Conservation (phyloP, 2,797 vertebrate genomes). For the Loriculus beryllinus region DNA sequence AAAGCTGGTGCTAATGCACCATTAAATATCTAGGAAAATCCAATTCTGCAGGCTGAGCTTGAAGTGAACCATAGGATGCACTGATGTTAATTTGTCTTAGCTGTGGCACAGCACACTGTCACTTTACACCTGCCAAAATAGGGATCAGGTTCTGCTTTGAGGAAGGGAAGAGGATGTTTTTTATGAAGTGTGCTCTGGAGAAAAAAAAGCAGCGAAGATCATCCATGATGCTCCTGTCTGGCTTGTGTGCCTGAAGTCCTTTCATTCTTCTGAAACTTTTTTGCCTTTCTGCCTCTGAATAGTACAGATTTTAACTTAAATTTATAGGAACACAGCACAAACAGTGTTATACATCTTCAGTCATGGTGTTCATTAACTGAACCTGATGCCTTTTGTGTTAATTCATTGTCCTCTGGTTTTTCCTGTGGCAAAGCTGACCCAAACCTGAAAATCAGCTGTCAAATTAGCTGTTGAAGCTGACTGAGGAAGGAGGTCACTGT, state of each 20-base stretch:
- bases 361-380: background rate
- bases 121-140: background rate
- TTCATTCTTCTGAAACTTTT: background rate
- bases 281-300: background rate
- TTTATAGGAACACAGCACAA: background rate
- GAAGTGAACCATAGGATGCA: background rate
- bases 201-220: background rate
- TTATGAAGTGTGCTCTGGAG: background rate
- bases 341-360: background rate
- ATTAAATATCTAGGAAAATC: conserved; percentile 7
- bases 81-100: background rate
- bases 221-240: background rate
- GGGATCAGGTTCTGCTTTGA: background rate
- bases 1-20: conserved; percentile 10
- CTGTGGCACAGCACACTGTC: background rate
- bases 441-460: background rate
- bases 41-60: conserved; percentile 5
- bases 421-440: background rate
- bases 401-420: background rate
- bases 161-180: background rate
- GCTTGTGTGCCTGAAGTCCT: background rate
- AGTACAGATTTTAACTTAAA: background rate
- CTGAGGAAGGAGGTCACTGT: accelerated
- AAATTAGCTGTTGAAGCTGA: background rate
- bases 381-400: background rate